phyloP scores from a whole-genome alignment of 1,140 invertebrate genomes.

The Apis laboriosa region DNA sequence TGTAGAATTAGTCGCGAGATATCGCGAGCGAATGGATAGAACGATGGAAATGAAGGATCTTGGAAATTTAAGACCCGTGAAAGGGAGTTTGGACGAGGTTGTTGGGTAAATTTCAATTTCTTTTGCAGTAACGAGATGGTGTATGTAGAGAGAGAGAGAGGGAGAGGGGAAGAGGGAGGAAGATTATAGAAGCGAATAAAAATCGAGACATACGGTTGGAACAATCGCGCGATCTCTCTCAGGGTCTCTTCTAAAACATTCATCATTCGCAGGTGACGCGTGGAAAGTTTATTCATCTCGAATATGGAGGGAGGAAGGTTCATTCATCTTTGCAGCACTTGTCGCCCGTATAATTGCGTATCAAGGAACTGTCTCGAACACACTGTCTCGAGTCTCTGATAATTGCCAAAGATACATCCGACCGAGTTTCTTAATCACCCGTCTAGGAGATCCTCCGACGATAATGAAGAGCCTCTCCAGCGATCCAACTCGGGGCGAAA shows the following conservation, averaged over 20 bases:
- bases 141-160: too few species aligned
- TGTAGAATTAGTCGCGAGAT: too few species aligned
- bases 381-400: slow-evolving; percentile 5
- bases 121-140: too few species aligned
- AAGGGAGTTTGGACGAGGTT: too few species aligned
- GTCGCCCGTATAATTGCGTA: slow-evolving; percentile 46
- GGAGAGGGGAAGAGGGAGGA: fast-evolving
- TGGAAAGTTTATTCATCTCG: background rate
- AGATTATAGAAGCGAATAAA: background rate
- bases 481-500: background rate
- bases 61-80: too few species aligned
- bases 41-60: too few species aligned
- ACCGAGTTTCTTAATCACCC: slow-evolving; percentile 8
- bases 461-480: background rate
- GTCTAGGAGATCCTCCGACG: background rate
- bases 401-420: slow-evolving; percentile 22
- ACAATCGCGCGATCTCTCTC: background rate
- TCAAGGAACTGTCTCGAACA: slow-evolving; percentile 30
- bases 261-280: slow-evolving; percentile 6
- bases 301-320: background rate
- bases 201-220: background rate
- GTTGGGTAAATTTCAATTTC: too few species aligned
- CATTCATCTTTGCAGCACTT: slow-evolving; percentile 28
- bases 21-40: too few species aligned
- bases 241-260: background rate